A percentile compares a stretch with the other conserved stretches of the same genome.
Evolutionary conservation across 2,888 invertebrate genomes (phyloP).

Genomic region (Apoda limacodes): DNA sequence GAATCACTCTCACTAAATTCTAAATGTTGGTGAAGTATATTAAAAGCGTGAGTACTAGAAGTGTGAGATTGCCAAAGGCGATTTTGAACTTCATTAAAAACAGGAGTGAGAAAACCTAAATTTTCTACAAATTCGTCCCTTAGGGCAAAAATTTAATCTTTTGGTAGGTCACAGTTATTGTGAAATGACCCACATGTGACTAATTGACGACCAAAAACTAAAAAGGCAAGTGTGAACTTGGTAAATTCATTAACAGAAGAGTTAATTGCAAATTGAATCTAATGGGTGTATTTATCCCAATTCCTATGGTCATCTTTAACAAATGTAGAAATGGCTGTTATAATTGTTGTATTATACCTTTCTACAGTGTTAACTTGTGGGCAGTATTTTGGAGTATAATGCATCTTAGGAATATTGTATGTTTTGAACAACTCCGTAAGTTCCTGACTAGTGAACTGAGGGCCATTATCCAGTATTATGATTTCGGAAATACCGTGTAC

Average conservation of each 20-base stretch:
- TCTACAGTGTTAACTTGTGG: slow-evolving; percentile 17
- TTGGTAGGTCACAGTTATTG: slow-evolving; percentile 4
- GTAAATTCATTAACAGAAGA: slow-evolving; percentile 20
- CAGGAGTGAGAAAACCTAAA: slow-evolving; percentile 8
- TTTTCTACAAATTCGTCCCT: slow-evolving; percentile 16
- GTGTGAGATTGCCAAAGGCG: slow-evolving; percentile 12
- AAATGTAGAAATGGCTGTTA: slow-evolving; percentile 15
- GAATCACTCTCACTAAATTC: slow-evolving; percentile 20
- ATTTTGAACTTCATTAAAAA: slow-evolving; percentile 17
- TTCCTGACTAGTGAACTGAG: slow-evolving; percentile 16
- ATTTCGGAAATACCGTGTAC: slow-evolving; percentile 22
- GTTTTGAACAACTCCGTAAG: slow-evolving; percentile 10
- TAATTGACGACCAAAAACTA: slow-evolving; percentile 18
- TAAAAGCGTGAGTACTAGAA: slow-evolving; percentile 16
- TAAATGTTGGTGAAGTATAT: slow-evolving; percentile 12
- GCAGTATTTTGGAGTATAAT: slow-evolving; percentile 14
- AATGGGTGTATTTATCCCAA: slow-evolving; percentile 19
- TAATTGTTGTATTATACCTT: slow-evolving; percentile 20
- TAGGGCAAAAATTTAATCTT: slow-evolving; percentile 15
- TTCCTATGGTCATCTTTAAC: slow-evolving; percentile 18
- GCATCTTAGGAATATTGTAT: slow-evolving; percentile 21
- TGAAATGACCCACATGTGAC: slow-evolving; percentile 13
- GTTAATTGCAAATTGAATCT: slow-evolving; percentile 20
- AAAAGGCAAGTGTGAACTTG: slow-evolving; percentile 16
- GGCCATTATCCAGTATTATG: slow-evolving; percentile 20